Evolutionary conservation across 2,888 invertebrate genomes (phyloP), one percentile per base, ranked within the genome.

Genomic region (Magallana nippona): DNA sequence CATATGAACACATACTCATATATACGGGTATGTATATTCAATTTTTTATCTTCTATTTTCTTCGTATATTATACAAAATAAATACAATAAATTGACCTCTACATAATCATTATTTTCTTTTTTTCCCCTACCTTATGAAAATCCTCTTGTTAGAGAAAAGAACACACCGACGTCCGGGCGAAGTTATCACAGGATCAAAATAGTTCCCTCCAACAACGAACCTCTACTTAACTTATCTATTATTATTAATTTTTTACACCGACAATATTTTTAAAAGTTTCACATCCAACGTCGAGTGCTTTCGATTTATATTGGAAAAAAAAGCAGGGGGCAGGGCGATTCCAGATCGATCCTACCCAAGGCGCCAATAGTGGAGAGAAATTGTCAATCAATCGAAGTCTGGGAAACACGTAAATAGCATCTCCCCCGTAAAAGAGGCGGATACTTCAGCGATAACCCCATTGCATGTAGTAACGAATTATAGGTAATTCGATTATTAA

Each of bases 381-480:
- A 27, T 27, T 71, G 71, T 71, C 71, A 71, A 71, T 71, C 71
- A 71, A 71, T 71, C 27, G 27, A 71, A 71, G 27, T 27, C 27
- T 15, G 15, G 71, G 60, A 32, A 71, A 71, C 71, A 71, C 13
- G 27, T 22, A 71, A 15, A 27, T 32, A 22, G 32, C 27, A 32
- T 71, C 71, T 27, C 71, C 71, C 71, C 71, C 71, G 71, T 71
- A 71, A 71, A 71, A 19, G 32, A 22, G 71, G 71, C 71, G 71
- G 71, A 13, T 22, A 22, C 27, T 71, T 44, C 44, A 44, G 71
- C 27, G 22, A 71, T 27, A 27, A 71, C 27, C 15, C 8, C 71
- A 44, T 44, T 71, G 27, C 71, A 71, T 71, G 71, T 10, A 71
- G 27, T 27, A 27, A 13, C 11, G 27, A 71, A 71, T 71, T 32